A percentile compares a stretch with the other conserved stretches of the same genome.
These are phyloP conservation scores for Anhinga rufa DNA, from an alignment of 2,113 vertebrate genomes.

Conservation along the genomic window DNA sequence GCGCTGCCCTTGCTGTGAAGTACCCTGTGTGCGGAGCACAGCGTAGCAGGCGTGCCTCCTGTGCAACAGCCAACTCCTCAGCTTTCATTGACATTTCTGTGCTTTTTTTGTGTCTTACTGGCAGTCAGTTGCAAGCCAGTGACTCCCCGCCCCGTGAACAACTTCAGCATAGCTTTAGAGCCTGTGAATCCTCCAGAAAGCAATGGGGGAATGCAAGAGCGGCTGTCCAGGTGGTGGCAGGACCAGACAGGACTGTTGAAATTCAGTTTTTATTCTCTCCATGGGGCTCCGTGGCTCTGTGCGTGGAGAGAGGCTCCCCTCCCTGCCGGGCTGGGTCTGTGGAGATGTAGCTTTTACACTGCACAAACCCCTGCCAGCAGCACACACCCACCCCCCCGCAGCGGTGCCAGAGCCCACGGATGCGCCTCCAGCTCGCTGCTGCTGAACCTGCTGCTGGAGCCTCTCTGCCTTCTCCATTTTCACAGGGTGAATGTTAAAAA, in stretches of 20 bases:
- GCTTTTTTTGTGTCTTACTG: neutral
- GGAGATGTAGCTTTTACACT: neutral
- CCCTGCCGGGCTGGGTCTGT: neutral
- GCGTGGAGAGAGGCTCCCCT: neutral
- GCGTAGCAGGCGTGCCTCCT: neutral
- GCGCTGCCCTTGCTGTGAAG: neutral
- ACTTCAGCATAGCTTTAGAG: neutral
- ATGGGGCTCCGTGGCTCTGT: accelerated
- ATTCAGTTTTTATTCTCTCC: neutral
- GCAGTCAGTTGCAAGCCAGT: neutral
- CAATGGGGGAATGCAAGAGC: accelerated
- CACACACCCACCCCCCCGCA: accelerated
- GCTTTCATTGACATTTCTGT: accelerated
- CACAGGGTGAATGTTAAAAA: neutral
- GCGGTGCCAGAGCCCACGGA: accelerated
- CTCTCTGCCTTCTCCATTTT: neutral
- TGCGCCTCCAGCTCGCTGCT: neutral
- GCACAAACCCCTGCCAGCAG: neutral
- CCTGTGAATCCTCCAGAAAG: neutral
- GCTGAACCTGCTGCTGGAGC: neutral
- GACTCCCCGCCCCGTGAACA: neutral
- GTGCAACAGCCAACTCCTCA: neutral
- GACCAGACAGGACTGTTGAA: neutral
- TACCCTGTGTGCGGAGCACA: accelerated
- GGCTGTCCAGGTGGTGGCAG: neutral